These are phyloP conservation scores for Ancistrus triradiatus DNA, from an alignment of 2,113 vertebrate genomes.

Conservation along the genomic window DNA sequence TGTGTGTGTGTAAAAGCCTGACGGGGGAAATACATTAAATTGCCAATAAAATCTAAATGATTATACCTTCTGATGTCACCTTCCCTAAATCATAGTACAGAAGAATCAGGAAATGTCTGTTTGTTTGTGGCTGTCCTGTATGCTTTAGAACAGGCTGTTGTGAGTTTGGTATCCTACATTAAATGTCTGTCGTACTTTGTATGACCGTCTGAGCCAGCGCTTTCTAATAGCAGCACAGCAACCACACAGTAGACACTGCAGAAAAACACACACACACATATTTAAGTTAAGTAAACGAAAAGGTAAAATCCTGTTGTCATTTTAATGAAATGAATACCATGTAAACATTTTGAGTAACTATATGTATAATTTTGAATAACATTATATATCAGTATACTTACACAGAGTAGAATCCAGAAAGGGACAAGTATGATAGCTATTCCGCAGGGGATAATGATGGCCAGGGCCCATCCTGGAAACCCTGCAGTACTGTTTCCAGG, in stretches of 20 bases:
- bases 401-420: slow-evolving; percentile 25
- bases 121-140: not conserved
- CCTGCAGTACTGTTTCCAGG: not conserved
- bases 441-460: slow-evolving; percentile 1
- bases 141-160: slow-evolving; percentile 14
- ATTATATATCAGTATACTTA: not conserved
- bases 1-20: not conserved
- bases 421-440: slow-evolving; percentile 10
- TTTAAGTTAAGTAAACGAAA: not conserved
- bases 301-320: not conserved
- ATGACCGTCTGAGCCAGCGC: not conserved
- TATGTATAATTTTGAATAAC: not conserved
- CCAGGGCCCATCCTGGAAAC: slow-evolving; percentile 9
- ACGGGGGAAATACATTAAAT: not conserved
- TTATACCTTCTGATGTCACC: not conserved
- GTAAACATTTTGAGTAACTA: not conserved
- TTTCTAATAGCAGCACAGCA: slow-evolving; percentile 14
- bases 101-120: not conserved
- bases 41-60: no score
- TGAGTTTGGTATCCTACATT: slow-evolving; percentile 17
- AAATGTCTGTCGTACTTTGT: not conserved
- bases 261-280: not conserved
- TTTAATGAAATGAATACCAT: not conserved
- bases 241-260: slow-evolving; percentile 20
- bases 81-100: not conserved